Conservation (phyloP, 2,888 invertebrate species). For the Nomada hirtipes region DNA sequence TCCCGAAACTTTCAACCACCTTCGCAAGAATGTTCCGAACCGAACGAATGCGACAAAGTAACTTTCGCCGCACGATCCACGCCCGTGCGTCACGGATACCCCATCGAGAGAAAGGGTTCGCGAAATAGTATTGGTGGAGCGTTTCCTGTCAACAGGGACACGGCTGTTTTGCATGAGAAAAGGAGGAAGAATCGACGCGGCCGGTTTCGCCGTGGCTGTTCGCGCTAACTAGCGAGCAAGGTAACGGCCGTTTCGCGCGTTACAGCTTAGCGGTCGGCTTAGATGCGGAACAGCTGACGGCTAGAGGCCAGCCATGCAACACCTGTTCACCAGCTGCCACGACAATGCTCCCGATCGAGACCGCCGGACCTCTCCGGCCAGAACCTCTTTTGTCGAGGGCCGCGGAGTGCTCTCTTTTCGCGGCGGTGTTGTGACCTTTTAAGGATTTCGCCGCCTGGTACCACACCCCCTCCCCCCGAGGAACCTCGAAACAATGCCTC, state of each 20-base stretch:
- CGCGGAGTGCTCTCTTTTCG: slow-evolving; percentile 14
- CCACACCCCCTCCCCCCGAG: slow-evolving; percentile 61
- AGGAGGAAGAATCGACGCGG: slow-evolving; percentile 37
- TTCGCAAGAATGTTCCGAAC: background rate
- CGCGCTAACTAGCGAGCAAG: slow-evolving; percentile 42
- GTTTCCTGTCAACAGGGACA: slow-evolving; percentile 16
- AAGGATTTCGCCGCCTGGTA: slow-evolving; percentile 59
- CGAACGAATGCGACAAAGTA: too few relatives aligned
- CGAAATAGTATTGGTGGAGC: background rate
- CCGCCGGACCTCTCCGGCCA: slow-evolving; percentile 30
- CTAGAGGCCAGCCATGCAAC: slow-evolving; percentile 70
- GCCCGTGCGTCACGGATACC: background rate
- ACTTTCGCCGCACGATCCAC: background rate
- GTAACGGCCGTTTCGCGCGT: slow-evolving; percentile 66
- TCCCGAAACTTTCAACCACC: too few relatives aligned
- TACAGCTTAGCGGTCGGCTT: slow-evolving; percentile 63
- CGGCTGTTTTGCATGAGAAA: slow-evolving; percentile 38
- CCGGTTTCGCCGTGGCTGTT: slow-evolving; percentile 37
- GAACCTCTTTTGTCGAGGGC: slow-evolving; percentile 41
- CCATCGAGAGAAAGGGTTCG: background rate
- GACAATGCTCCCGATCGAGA: slow-evolving; percentile 74
- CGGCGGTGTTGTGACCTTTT: slow-evolving; percentile 30
- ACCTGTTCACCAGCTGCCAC: slow-evolving; percentile 83
- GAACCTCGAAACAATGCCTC: slow-evolving; percentile 60
- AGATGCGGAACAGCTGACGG: slow-evolving; percentile 80